A percentile compares a stretch with the other conserved stretches of the same genome.
These are phyloP conservation scores for Himalopsyche tibetana DNA, from an alignment of 2,888 invertebrate species.

Conservation along the genomic window DNA sequence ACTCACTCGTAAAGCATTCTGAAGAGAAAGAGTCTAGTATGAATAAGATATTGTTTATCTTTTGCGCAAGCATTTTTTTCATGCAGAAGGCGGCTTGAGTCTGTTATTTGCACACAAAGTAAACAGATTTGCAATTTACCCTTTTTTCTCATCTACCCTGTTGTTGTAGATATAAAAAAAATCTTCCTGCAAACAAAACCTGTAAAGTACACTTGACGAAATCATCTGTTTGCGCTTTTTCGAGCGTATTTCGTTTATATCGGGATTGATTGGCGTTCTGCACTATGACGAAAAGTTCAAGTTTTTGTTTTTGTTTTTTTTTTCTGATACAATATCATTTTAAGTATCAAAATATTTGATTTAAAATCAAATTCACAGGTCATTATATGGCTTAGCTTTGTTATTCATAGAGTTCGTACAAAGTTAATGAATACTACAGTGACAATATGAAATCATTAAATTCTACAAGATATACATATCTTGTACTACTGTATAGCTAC, in stretches of 20 bases:
- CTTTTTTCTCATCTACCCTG: conserved; percentile 7
- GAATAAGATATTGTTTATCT: conserved; percentile 34
- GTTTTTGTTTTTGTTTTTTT: too few species aligned
- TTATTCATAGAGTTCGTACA: too few species aligned
- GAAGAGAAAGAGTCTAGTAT: background rate
- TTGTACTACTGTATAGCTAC: too few species aligned
- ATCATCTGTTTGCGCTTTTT: conserved; percentile 13
- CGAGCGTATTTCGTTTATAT: background rate
- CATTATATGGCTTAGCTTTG: too few species aligned
- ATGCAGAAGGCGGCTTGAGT: background rate
- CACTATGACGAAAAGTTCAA: too few species aligned
- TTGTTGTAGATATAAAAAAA: conserved; percentile 17
- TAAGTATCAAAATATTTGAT: too few species aligned
- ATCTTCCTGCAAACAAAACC: conserved; percentile 6
- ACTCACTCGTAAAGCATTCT: background rate
- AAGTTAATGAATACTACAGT: too few species aligned
- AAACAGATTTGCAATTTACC: conserved; percentile 34
- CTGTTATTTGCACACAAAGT: conserved; percentile 28
- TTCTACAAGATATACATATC: too few species aligned
- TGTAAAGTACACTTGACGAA: conserved; percentile 18
- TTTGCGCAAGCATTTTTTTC: conserved; percentile 1
- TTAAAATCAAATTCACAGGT: too few species aligned
- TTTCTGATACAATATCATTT: too few species aligned
- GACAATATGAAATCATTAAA: too few species aligned
- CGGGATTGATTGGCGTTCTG: too few species aligned